Percentiles rank a stretch among this genome's conserved stretches.
phyloP scores from a whole-genome alignment of 2,888 invertebrate genomes.

The Hirtodrosophila alboralis region DNA sequence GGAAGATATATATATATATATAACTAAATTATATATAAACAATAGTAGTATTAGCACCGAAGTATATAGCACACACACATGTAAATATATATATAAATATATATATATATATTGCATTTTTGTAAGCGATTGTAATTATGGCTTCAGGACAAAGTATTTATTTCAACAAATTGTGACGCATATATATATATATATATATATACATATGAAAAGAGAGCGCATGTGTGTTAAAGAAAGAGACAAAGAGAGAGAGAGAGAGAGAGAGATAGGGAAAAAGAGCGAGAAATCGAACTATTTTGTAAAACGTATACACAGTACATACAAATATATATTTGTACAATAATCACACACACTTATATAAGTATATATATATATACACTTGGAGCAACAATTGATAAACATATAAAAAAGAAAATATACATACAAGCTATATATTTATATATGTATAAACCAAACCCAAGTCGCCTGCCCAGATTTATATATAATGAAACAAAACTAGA shows the following conservation, averaged over 20 bases:
- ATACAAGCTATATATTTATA: conserved; percentile 19
- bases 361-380: conserved; percentile 15
- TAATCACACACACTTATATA: conserved; percentile 31
- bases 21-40: conserved; percentile 2
- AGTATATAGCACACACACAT: conserved; percentile 19
- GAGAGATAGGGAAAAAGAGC: conserved; percentile 2
- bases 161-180: conserved; percentile 20
- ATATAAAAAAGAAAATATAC: conserved; percentile 22
- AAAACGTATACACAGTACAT: conserved; percentile 59
- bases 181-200: no score
- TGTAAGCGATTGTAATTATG: conserved; percentile 10
- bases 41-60: conserved; percentile 40
- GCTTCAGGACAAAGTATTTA: conserved; percentile 42
- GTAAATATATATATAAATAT: background rate
- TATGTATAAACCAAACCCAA: conserved; percentile 23
- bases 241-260: conserved; percentile 2
- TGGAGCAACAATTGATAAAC: conserved; percentile 33
- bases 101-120: conserved; percentile 2
- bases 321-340: conserved; percentile 43
- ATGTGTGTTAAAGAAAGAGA: conserved; percentile 1
- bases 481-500: background rate
- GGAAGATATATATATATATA: background rate
- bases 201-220: conserved; percentile 6
- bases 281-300: conserved; percentile 62
- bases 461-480: conserved; percentile 34